These are phyloP conservation scores for Apamea monoglypha DNA, from an alignment of 2,888 invertebrate genomes.

Conservation along the genomic window DNA sequence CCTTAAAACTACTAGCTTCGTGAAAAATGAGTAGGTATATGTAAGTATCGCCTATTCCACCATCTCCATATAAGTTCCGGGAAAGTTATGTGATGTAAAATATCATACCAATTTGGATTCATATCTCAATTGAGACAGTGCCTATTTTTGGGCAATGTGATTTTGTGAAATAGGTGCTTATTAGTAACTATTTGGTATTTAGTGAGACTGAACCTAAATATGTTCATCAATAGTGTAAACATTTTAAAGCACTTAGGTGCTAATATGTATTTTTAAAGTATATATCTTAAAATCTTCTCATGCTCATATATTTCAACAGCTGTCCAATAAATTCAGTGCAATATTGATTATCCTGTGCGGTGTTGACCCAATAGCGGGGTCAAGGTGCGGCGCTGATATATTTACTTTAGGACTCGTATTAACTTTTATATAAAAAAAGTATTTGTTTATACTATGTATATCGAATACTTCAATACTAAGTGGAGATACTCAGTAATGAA, in stretches of 20 bases:
- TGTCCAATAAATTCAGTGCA: constrained; percentile 48
- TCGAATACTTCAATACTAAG: not conserved
- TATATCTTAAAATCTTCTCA: constrained; percentile 6
- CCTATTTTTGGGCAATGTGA: too few species aligned
- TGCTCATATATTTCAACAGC: constrained; percentile 10
- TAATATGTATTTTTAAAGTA: not conserved
- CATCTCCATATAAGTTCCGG: not conserved
- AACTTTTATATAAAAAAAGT: not conserved
- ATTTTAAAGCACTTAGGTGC: not conserved
- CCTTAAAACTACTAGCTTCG: not conserved
- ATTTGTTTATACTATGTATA: not conserved
- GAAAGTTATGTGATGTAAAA: not conserved
- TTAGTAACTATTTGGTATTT: not conserved
- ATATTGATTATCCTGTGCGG: constrained; percentile 45
- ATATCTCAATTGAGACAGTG: not conserved
- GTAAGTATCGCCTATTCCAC: not conserved
- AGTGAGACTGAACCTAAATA: not conserved
- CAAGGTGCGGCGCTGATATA: constrained; percentile 27
- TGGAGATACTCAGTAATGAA: too few species aligned
- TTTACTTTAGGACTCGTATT: not conserved
- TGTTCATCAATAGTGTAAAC: not conserved
- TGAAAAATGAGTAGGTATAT: not conserved
- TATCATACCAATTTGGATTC: not conserved
- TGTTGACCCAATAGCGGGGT: constrained; percentile 51
- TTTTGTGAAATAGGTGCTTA: not conserved